Percentiles rank a stretch among this genome's conserved stretches.
Evolutionary conservation across 2,797 vertebrate species (phyloP).

Genomic region (Eospalax fontanierii): DNA sequence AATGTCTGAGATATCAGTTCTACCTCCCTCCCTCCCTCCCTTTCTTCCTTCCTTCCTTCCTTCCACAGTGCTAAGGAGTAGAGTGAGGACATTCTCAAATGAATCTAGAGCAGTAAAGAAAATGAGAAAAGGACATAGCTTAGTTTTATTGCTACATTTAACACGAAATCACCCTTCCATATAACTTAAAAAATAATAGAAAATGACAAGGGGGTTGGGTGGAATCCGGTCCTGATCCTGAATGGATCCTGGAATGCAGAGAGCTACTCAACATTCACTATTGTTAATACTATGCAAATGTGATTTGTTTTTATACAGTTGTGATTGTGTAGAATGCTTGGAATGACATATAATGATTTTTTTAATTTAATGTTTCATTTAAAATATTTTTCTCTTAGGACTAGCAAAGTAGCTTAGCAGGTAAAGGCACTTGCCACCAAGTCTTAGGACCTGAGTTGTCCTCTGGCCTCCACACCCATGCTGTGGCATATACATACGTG

Average conservation of each 20-base stretch:
- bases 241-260: neutral
- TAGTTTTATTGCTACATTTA: neutral
- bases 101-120: neutral
- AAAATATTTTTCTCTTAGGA: slow-evolving; percentile 45
- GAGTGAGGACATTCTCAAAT: neutral
- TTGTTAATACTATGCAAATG: neutral
- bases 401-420: too few species aligned
- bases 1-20: neutral
- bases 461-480: neutral
- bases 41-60: too few species aligned
- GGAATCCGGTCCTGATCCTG: neutral
- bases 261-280: neutral
- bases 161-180: slow-evolving; percentile 3
- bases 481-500: too few species aligned
- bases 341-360: neutral
- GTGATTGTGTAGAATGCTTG: neutral
- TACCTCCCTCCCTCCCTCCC: too few species aligned
- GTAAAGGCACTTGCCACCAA: neutral
- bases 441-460: neutral
- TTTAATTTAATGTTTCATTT: neutral
- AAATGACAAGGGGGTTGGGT: neutral
- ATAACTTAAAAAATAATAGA: neutral
- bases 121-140: neutral
- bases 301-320: neutral
- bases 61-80: neutral